phyloP scores from a whole-genome alignment of 2,888 invertebrate species.

The Plusia festucae region DNA sequence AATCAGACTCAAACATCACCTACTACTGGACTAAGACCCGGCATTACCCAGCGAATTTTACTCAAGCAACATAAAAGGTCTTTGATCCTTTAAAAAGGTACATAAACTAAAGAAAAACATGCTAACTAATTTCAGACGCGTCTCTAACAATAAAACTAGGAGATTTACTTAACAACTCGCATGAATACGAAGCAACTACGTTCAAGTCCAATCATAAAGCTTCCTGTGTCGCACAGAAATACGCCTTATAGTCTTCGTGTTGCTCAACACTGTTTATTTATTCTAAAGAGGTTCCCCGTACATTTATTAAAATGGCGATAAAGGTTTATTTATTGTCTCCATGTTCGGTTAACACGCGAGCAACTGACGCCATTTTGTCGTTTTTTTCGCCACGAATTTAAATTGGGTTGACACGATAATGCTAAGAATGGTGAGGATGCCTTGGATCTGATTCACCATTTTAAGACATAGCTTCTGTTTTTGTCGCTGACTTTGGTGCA shows the following conservation, averaged over 20 bases:
- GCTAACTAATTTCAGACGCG: background rate
- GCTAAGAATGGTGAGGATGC: constrained; percentile 52
- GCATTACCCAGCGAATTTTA: background rate
- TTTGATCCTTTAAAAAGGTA: too few species aligned
- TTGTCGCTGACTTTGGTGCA: constrained; percentile 15
- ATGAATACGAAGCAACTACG: constrained; percentile 62
- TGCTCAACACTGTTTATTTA: constrained; percentile 78
- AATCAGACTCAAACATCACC: too few species aligned
- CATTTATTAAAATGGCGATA: constrained; percentile 88
- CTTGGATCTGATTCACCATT: constrained; percentile 46
- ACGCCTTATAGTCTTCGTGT: constrained; percentile 62
- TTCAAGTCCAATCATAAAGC: constrained; percentile 71
- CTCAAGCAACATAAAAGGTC: background rate
- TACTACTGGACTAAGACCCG: too few species aligned
- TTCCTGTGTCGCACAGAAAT: constrained; percentile 61
- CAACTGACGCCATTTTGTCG: constrained; percentile 59
- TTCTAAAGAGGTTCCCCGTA: constrained; percentile 79
- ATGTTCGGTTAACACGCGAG: constrained; percentile 82
- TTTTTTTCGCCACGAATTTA: constrained; percentile 59
- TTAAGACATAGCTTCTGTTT: constrained; percentile 40
- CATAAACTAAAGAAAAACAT: background rate
- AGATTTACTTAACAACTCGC: constrained; percentile 22
- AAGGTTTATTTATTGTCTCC: constrained; percentile 86
- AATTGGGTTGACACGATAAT: constrained; percentile 63
- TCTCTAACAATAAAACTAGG: constrained; percentile 22